These are phyloP conservation scores for Hetaerina americana DNA, from an alignment of 1,140 invertebrate species.

Conservation along the genomic window DNA sequence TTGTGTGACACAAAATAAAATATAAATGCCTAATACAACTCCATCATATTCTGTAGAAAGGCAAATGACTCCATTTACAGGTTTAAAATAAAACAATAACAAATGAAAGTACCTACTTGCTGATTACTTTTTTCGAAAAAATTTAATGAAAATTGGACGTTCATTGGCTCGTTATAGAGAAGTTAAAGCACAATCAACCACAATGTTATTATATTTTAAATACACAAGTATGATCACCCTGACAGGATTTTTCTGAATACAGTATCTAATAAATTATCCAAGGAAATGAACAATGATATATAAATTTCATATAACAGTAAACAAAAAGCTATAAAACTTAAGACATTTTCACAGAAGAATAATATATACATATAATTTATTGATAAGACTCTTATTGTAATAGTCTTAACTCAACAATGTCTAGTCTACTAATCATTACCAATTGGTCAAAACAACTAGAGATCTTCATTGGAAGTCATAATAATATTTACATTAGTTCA, in stretches of 20 bases:
- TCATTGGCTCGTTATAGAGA: not conserved
- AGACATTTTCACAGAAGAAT: not conserved
- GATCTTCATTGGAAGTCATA: not conserved
- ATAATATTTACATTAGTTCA: not conserved
- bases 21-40: too few relatives aligned
- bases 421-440: not conserved
- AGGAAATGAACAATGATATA: not conserved
- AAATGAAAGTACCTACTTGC: not conserved
- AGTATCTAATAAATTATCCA: conserved; percentile 1
- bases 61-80: not conserved
- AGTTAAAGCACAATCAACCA: not conserved
- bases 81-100: not conserved
- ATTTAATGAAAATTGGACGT: not conserved
- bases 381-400: not conserved
- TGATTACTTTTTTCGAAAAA: not conserved
- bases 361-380: not conserved
- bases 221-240: not conserved
- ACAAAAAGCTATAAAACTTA: not conserved
- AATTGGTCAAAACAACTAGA: not conserved
- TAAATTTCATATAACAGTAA: conserved; percentile 1
- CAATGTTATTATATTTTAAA: not conserved
- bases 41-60: too few relatives aligned
- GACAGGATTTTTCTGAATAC: not conserved
- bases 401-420: not conserved
- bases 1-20: too few relatives aligned